These are phyloP conservation scores for Mechanitis messenoides DNA, from an alignment of 2,888 invertebrate genomes.

Conservation along the genomic window DNA sequence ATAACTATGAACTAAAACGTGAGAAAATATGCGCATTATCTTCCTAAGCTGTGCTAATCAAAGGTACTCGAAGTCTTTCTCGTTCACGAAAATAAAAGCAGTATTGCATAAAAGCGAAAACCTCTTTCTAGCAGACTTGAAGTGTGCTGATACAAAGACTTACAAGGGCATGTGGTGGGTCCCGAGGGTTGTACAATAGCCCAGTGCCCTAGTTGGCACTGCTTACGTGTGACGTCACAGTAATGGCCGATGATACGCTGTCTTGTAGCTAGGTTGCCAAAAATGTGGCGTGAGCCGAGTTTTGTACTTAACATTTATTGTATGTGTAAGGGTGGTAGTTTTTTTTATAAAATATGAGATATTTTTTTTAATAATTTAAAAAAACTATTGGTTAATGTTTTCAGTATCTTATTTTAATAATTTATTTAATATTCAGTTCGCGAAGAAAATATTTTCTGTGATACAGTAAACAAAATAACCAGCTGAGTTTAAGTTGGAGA, in stretches of 20 bases:
- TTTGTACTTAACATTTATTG: neutral
- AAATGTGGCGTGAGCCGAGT: neutral
- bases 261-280: conserved; percentile 8
- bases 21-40: no score
- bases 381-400: no score
- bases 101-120: neutral
- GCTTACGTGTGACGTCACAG: conserved; percentile 18
- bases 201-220: conserved; percentile 29
- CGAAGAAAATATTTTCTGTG: no score
- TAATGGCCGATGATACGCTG: neutral
- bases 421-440: no score
- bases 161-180: conserved; percentile 20
- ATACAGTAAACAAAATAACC: no score
- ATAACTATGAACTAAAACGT: no score
- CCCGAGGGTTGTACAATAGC: conserved; percentile 19
- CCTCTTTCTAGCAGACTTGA: neutral
- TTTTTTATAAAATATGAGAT: no score
- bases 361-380: no score
- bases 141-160: conserved; percentile 24
- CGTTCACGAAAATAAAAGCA: neutral
- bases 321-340: no score
- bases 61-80: neutral
- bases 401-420: no score
- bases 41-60: neutral
- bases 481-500: no score